phyloP scores from a whole-genome alignment of 1,140 invertebrate genomes.

The Leucophenga varia region DNA sequence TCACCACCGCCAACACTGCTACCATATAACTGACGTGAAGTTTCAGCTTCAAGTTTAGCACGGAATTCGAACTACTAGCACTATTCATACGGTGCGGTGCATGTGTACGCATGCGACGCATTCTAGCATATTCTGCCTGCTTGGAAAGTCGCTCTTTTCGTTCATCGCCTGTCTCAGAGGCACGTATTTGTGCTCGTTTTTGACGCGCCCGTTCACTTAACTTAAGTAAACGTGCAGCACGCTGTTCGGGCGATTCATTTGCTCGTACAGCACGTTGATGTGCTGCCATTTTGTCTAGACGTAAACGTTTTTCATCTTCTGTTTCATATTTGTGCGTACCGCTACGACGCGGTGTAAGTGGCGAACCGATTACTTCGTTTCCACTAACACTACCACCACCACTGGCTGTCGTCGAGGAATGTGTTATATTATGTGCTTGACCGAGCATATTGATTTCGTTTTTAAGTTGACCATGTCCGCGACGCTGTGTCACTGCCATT shows the following conservation, averaged over 20 bases:
- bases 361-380: not conserved
- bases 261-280: conserved; percentile 55
- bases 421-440: conserved; percentile 38
- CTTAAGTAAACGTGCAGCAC: conserved; percentile 55
- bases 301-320: conserved; percentile 47
- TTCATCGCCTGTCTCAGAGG: conserved; percentile 47
- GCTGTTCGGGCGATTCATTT: conserved; percentile 61
- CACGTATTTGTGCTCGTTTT: conserved; percentile 47
- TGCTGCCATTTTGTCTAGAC: conserved; percentile 55
- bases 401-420: conserved; percentile 44
- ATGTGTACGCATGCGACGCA: conserved; percentile 47
- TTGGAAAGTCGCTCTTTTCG: conserved; percentile 44
- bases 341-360: conserved; percentile 29
- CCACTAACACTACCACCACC: not conserved
- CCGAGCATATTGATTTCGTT: conserved; percentile 1
- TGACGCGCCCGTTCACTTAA: conserved; percentile 48
- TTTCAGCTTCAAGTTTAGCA: conserved; percentile 36
- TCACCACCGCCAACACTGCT: conserved; percentile 1
- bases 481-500: conserved; percentile 20
- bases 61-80: conserved; percentile 37
- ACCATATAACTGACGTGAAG: conserved; percentile 35
- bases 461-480: conserved; percentile 21
- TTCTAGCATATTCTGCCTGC: conserved; percentile 51
- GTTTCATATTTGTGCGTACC: conserved; percentile 46
- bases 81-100: conserved; percentile 36